A percentile compares a stretch with the other conserved stretches of the same genome.
These are phyloP conservation scores for Eclectus roratus DNA, from an alignment of 2,113 vertebrate species.

Conservation along the genomic window DNA sequence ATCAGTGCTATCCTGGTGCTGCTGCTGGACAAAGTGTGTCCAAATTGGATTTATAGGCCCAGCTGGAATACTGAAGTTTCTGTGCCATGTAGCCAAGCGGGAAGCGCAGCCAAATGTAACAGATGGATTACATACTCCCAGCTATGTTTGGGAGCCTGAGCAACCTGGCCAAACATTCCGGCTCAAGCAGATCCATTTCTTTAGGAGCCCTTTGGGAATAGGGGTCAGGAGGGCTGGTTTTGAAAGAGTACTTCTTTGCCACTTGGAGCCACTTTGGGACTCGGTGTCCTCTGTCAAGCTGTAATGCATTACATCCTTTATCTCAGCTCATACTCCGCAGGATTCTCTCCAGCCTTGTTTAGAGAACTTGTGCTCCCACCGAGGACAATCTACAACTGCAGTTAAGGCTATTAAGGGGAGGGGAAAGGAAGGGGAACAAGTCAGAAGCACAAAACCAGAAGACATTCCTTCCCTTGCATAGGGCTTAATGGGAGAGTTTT, in stretches of 20 bases:
- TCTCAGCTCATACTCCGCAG: not conserved
- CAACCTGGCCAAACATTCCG: slow-evolving; percentile 26
- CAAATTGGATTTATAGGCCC: not conserved
- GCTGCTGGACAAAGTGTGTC: not conserved
- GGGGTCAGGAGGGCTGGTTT: not conserved
- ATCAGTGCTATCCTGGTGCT: not conserved
- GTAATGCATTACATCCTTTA: not conserved
- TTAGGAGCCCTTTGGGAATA: not conserved
- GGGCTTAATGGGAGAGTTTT: not conserved
- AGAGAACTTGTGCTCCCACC: not conserved
- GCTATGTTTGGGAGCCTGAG: not conserved
- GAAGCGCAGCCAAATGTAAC: not conserved
- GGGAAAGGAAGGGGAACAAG: not conserved
- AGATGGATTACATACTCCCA: not conserved
- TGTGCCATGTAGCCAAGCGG: not conserved
- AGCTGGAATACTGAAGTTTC: not conserved
- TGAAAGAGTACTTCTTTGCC: not conserved
- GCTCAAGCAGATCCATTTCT: not conserved
- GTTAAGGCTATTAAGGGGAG: not conserved
- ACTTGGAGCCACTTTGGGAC: slow-evolving; percentile 8
- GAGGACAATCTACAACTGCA: not conserved
- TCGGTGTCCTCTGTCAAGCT: not conserved
- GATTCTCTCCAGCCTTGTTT: not conserved
- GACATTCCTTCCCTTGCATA: not conserved
- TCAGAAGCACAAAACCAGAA: slow-evolving; percentile 6